These are phyloP conservation scores for Ataeniobius toweri DNA, from an alignment of 2,797 vertebrate genomes.

Conservation along the genomic window DNA sequence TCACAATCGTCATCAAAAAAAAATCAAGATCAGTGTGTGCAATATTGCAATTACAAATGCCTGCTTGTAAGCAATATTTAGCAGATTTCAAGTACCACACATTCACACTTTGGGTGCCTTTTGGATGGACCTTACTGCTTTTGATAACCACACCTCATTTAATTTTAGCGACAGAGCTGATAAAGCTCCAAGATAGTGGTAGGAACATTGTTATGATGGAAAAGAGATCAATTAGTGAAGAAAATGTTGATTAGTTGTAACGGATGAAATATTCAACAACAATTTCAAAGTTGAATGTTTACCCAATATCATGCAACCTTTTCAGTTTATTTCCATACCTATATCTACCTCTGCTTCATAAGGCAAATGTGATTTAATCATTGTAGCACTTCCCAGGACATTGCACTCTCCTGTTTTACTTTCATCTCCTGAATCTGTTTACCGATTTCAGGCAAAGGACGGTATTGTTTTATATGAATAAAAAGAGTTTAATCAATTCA, in stretches of 20 bases:
- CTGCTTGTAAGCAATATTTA: not conserved
- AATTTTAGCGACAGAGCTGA: not conserved
- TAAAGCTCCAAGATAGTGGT: not conserved
- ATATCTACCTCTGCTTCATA: not conserved
- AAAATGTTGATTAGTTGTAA: not conserved
- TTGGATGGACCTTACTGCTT: not conserved
- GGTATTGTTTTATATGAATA: not conserved
- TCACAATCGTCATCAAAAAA: not conserved
- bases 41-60: not conserved
- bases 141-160: not conserved
- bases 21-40: not conserved
- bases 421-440: conserved; percentile 20
- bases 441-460: conserved; percentile 11
- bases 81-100: not conserved
- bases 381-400: not conserved
- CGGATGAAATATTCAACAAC: not conserved
- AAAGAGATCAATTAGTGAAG: not conserved
- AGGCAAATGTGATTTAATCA: not conserved
- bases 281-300: not conserved
- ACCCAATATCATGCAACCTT: not conserved
- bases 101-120: not conserved
- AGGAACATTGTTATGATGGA: not conserved
- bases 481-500: not conserved
- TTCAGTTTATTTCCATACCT: not conserved
- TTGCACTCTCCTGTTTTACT: not conserved